Percentiles rank a stretch among this genome's conserved stretches.
phyloP scores from a whole-genome alignment of 2,797 vertebrate genomes.

The Centroberyx gerrardi region DNA sequence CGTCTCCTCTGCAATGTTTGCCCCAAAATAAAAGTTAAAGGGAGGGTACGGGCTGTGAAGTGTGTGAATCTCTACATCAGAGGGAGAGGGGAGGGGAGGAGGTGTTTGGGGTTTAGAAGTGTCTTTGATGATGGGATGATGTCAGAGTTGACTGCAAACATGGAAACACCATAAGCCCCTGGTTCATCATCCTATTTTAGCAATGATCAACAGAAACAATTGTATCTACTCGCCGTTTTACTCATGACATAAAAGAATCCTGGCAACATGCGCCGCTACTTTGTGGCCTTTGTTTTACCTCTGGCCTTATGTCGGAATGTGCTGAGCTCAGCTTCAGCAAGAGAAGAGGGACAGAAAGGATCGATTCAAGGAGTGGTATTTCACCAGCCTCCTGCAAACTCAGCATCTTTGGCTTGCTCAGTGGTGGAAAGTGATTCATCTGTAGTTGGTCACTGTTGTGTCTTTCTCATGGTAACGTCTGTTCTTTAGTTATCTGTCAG shows the following conservation, averaged over 20 bases:
- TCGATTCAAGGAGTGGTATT: constrained; percentile 16
- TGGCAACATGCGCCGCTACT: not conserved
- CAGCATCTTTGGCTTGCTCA: constrained; percentile 25
- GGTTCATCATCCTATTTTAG: constrained; percentile 12
- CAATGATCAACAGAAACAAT: constrained; percentile 11
- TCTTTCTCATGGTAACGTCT: constrained; percentile 4
- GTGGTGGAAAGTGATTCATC: constrained; percentile 19
- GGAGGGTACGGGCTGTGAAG: constrained; percentile 55
- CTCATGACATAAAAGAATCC: constrained; percentile 14
- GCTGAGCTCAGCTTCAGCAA: constrained; percentile 46
- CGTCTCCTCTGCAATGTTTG: constrained; percentile 82
- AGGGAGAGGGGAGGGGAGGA: constrained; percentile 61
- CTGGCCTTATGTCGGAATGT: constrained; percentile 54
- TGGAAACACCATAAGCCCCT: constrained; percentile 30
- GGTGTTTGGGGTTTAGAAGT: constrained; percentile 54
- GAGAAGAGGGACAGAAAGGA: constrained; percentile 11
- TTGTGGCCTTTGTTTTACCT: constrained; percentile 39
- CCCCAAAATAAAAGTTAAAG: constrained; percentile 84
- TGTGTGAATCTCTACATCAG: constrained; percentile 77
- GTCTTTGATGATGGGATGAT: constrained; percentile 74
- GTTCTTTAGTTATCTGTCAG: constrained; percentile 25
- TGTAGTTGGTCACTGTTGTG: not conserved
- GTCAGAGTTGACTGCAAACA: constrained; percentile 65
- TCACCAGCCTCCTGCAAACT: constrained; percentile 20
- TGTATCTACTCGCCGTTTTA: constrained; percentile 9